Evolutionary conservation across 1,140 invertebrate species (phyloP).

Genomic region (Panagrolaimus sp.): DNA sequence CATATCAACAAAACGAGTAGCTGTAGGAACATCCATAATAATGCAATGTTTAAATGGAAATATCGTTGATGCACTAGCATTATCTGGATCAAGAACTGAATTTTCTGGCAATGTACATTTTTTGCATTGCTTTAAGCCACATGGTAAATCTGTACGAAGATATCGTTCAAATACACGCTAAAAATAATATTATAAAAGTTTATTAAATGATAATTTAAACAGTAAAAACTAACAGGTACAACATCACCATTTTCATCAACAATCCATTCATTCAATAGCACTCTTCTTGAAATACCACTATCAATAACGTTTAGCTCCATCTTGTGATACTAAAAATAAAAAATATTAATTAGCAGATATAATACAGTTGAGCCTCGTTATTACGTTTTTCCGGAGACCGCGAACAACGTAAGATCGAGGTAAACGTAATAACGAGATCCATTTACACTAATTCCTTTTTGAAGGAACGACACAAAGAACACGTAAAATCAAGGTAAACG

Average conservation of each 20-base stretch:
- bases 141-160: constrained; percentile 33
- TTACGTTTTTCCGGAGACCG: no score
- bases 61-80: constrained; percentile 12
- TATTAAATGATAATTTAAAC: neutral
- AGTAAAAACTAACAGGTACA: neutral
- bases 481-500: no score
- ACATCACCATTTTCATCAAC: neutral
- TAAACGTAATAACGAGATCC: no score
- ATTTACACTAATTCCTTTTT: no score
- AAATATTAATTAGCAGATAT: no score
- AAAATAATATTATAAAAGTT: constrained; percentile 11
- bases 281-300: constrained; percentile 2
- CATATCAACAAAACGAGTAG: constrained; percentile 39
- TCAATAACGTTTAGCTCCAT: constrained; percentile 12
- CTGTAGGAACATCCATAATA: constrained; percentile 25
- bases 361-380: no score
- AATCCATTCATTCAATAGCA: neutral
- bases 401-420: no score
- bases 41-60: constrained; percentile 22
- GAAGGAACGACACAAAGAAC: no score
- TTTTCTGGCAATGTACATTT: constrained; percentile 11
- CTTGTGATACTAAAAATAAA: no score
- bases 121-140: constrained; percentile 22
- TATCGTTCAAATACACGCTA: constrained; percentile 36
- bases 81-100: constrained; percentile 17